phyloP scores from a whole-genome alignment of 2,113 vertebrate genomes.

The Penelope pileata region DNA sequence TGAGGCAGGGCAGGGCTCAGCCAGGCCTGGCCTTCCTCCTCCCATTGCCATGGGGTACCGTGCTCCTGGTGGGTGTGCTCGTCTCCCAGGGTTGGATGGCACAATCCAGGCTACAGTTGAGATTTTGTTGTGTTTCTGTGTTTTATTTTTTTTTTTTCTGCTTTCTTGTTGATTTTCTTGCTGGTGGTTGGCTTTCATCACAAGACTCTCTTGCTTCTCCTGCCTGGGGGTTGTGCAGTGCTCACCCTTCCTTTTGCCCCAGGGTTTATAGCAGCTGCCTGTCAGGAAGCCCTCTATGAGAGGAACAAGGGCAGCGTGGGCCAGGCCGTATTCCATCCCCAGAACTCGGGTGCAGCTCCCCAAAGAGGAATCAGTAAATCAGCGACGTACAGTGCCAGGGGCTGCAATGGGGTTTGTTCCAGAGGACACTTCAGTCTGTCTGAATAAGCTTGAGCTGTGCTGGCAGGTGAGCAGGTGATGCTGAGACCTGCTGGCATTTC shows the following conservation, averaged over 20 bases:
- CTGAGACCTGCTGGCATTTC: rapidly evolving
- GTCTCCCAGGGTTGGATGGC: neutral
- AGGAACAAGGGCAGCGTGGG: neutral
- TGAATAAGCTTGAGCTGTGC: neutral
- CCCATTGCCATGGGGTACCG: rapidly evolving
- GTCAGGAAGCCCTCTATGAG: neutral
- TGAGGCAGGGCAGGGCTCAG: neutral
- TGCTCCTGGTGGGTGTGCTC: neutral
- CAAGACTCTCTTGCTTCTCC: neutral
- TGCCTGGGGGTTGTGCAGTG: neutral
- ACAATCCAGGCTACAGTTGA: neutral
- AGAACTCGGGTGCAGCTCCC: neutral
- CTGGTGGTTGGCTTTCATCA: neutral
- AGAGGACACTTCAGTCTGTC: neutral
- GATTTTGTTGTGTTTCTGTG: neutral
- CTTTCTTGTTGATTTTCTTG: neutral
- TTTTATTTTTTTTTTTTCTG: neutral
- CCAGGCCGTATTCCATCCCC: neutral
- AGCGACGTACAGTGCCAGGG: neutral
- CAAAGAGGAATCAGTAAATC: neutral
- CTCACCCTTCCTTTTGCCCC: neutral
- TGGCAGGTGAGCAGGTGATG: neutral
- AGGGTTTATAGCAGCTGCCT: neutral
- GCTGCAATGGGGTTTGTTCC: neutral
- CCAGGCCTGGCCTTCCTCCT: neutral